Percentiles rank a stretch among this genome's conserved stretches.
phyloP scores from a whole-genome alignment of 2,113 vertebrate genomes.

The Oreocharis arfaki region DNA sequence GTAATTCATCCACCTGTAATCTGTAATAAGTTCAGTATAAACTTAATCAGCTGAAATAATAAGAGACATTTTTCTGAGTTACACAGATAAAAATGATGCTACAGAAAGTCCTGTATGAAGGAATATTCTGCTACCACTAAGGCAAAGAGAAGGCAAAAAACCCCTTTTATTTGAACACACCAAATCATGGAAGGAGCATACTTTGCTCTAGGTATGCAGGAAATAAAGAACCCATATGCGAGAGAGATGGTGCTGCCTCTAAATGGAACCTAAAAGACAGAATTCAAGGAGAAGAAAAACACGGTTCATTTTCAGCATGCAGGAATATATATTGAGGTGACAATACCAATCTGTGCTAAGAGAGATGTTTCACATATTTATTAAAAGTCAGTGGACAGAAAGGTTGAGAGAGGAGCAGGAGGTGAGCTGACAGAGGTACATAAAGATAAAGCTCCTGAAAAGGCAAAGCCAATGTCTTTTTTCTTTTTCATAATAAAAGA shows the following conservation, averaged over 20 bases:
- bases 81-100: background rate
- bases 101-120: background rate
- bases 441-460: constrained; percentile 18
- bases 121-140: background rate
- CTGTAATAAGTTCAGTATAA: background rate
- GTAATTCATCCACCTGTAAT: background rate
- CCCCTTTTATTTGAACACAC: background rate
- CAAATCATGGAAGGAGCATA: background rate
- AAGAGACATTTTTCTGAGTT: background rate
- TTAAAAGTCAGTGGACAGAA: constrained; percentile 49
- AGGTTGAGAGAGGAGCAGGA: constrained; percentile 39
- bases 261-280: constrained; percentile 12
- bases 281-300: background rate
- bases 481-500: background rate
- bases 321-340: constrained; percentile 38
- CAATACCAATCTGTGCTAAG: constrained; percentile 35
- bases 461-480: background rate
- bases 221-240: background rate
- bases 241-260: background rate
- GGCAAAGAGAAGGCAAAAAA: too few species aligned
- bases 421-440: constrained; percentile 24
- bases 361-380: constrained; percentile 59
- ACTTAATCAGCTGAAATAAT: background rate
- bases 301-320: background rate
- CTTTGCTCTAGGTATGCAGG: background rate